Conservation (phyloP, 2,113 vertebrate genomes). For the Rynchops niger region DNA sequence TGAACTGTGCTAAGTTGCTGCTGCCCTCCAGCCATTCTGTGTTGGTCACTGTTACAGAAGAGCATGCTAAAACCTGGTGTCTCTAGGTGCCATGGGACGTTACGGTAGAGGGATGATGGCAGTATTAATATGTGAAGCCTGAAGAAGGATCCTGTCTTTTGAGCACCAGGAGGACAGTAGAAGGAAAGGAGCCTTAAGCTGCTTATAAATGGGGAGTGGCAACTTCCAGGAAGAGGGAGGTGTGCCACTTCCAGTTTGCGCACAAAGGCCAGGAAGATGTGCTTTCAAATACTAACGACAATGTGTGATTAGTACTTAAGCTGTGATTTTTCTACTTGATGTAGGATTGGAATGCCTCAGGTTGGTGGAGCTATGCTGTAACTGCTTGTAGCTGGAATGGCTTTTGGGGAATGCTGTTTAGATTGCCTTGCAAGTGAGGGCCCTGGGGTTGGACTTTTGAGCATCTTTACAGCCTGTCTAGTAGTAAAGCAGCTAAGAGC, state of each 20-base stretch:
- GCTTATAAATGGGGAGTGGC: rapidly evolving
- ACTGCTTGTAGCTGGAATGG: background rate
- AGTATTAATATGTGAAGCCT: background rate
- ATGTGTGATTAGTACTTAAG: background rate
- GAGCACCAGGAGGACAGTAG: background rate
- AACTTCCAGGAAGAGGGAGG: background rate
- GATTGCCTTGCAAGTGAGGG: background rate
- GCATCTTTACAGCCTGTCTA: background rate
- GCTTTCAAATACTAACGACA: background rate
- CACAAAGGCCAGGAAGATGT: background rate
- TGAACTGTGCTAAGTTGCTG: background rate
- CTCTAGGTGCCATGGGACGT: background rate
- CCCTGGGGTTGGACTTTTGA: background rate
- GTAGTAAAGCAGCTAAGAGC: background rate
- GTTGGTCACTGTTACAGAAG: background rate
- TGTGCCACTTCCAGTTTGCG: background rate
- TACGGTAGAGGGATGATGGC: background rate
- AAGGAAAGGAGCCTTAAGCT: background rate
- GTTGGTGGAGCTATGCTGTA: rapidly evolving
- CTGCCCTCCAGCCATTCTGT: background rate
- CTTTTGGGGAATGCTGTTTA: background rate
- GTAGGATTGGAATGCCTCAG: background rate
- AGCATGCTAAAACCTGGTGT: background rate
- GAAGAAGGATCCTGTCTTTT: background rate
- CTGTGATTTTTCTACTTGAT: background rate